Base-by-base conservation (phyloP, 2,888 invertebrate species). In the Linnaemya tessellans region DNA sequence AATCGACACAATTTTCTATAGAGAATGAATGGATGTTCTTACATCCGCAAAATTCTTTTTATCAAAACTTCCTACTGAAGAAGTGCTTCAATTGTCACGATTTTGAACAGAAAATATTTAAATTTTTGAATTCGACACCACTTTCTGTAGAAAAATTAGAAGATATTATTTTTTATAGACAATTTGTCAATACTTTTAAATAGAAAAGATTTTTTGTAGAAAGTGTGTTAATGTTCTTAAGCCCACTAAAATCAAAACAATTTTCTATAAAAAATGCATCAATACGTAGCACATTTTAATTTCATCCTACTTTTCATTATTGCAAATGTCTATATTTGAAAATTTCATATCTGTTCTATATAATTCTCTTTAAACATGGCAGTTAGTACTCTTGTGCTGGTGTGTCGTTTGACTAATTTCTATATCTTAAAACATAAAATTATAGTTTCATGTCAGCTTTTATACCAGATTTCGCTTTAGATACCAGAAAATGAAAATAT, bases 401-500 rank as follows among this genome's bases (percentile, higher is more conserved):
- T 20, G 8, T 38, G 9, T 25, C 56, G 35, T 41, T 60, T 67
- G 13, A 77, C n/a, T 43, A 43, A 71, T 65, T 8, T 49, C 9
- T 18, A 30, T 46, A 30, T 46, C 20, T 56, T 54, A 38, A 38
- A 68, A 68, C 79, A 64, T 80, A 74, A 68, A 75, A 84, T 58
- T 84, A 30, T 38, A 75, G 41, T 62, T 68, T 38, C 70, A 64
- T 67, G 58, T 22, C 41, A 11, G n/a, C 22, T 43, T 64, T 64
- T 41, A 13, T 10, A 43, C 20, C 13, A 41, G 11, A 67, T 46
- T 43, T 51, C 62, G 41, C 22, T 10, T 20, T 68, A 73, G 67
- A 83, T 71, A 67, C 68, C 46, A 71, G 67, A 67, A 73, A 78
- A 46, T 54, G 60, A 4, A 60, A 58, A 83, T 62, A 30, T 35